Conservation (phyloP, 2,888 invertebrate species). For the Crossocerus cetratus region DNA sequence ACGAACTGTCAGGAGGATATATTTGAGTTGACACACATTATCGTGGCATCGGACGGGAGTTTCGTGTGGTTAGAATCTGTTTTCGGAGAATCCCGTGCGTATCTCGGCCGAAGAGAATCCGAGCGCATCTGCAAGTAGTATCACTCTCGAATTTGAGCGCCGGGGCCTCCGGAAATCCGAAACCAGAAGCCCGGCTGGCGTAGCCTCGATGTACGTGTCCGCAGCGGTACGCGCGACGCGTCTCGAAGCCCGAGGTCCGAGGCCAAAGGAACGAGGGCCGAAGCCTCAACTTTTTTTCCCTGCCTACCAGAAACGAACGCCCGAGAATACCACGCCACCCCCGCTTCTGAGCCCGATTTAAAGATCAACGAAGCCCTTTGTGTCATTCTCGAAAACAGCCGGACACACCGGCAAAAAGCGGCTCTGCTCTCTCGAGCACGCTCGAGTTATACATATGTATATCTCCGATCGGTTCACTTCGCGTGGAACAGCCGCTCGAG, state of each 20-base stretch:
- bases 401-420: background rate
- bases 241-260: background rate
- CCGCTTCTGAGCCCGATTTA: background rate
- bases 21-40: no score
- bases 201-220: background rate
- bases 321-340: background rate
- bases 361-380: slow-evolving; percentile 5
- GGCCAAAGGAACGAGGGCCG: background rate
- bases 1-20: no score
- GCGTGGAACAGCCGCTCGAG: no score
- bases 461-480: no score
- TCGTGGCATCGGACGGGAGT: no score
- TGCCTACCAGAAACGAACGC: background rate
- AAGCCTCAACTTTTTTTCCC: background rate
- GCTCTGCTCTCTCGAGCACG: background rate
- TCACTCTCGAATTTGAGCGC: background rate
- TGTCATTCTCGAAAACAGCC: background rate
- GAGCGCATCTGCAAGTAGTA: background rate
- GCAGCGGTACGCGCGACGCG: background rate
- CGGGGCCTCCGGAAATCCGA: background rate
- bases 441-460: background rate
- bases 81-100: background rate
- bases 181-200: background rate
- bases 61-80: no score
- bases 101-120: background rate